Evolutionary conservation across 2,113 vertebrate species (phyloP), one percentile per base, ranked within the genome.

Genomic region (Zosterops borbonicus): DNA sequence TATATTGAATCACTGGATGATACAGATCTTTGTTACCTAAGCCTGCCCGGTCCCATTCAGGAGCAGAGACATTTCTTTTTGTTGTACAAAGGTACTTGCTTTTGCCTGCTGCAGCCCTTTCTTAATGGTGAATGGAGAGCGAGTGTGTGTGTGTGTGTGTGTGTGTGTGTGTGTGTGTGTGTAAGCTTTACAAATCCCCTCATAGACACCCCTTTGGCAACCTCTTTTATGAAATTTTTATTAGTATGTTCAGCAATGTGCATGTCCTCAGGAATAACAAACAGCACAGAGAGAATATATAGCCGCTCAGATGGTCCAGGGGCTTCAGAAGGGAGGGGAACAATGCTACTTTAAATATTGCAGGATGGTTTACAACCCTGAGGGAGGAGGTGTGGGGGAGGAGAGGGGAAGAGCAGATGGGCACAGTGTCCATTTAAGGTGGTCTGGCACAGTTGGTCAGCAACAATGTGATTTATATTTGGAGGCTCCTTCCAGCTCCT

Each of bases 161-260:
- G 49, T n/a, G 58, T 33, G 71, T 31, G 52, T 41, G 25, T 29
- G 52, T 33, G 69, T 37, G 58, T 41, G 60, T 9, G 86, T 47
- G 52, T 3, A 6, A 76, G 90, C 85, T 89, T 89, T 95, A 95
- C 89, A 94, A 94, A 94, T 83, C 92, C 82, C 62, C 81, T 78
- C 69, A 85, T 9, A 68, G 55, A 73, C 77, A 94, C 56, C 80
- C 77, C 85, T 94, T 92, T 91, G 96, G 94, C 95, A 95, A 92
- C 78, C 89, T 95, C 94, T 96, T 96, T 89, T 96, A 97, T 97
- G 96, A 97, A 97, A 96, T 97, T 96, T 97, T 97, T 97, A 97
- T 97, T 96, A 97, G 92, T 92, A 78, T 96, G 94, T 96, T 95
- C 96, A 92, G 92, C 95, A 91, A 94, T 95, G 96, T 96, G 96